Evolutionary conservation across 2,888 invertebrate species (phyloP).

Genomic region (Chromoteleia sp.): DNA sequence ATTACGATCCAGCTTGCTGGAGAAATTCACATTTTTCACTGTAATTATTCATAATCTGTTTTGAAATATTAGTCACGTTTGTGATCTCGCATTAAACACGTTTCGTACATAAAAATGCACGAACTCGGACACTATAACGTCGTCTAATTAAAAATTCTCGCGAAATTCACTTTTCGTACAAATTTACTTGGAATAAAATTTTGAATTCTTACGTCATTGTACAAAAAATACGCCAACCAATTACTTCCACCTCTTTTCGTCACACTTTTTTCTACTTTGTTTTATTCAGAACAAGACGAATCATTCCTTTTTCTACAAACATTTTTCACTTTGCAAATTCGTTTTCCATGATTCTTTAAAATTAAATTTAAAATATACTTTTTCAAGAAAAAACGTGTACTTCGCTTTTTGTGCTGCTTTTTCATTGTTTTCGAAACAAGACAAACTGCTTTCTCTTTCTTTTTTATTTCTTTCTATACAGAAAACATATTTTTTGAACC

Average conservation of each 20-base stretch:
- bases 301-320: not conserved
- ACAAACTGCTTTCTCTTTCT: too few relatives aligned
- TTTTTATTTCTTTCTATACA: too few relatives aligned
- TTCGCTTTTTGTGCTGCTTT: too few relatives aligned
- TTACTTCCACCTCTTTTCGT: constrained; percentile 12
- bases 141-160: constrained; percentile 42
- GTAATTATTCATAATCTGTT: constrained; percentile 61
- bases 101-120: constrained; percentile 50
- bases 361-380: too few relatives aligned
- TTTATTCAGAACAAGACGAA: not conserved
- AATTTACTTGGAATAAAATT: not conserved
- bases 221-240: constrained; percentile 2
- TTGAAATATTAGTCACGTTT: constrained; percentile 62
- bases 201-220: not conserved
- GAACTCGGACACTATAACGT: constrained; percentile 22
- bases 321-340: constrained; percentile 1
- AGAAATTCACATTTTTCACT: constrained; percentile 44
- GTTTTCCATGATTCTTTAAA: too few relatives aligned
- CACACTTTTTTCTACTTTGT: too few relatives aligned
- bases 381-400: too few relatives aligned
- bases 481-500: too few relatives aligned
- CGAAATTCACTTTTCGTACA: constrained; percentile 24
- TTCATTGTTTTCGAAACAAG: too few relatives aligned
- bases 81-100: constrained; percentile 46
- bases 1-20: constrained; percentile 24